Evolutionary conservation across 2,113 vertebrate species (phyloP), one percentile per base, ranked within the genome.

Genomic region (Myiopsitta monachus): DNA sequence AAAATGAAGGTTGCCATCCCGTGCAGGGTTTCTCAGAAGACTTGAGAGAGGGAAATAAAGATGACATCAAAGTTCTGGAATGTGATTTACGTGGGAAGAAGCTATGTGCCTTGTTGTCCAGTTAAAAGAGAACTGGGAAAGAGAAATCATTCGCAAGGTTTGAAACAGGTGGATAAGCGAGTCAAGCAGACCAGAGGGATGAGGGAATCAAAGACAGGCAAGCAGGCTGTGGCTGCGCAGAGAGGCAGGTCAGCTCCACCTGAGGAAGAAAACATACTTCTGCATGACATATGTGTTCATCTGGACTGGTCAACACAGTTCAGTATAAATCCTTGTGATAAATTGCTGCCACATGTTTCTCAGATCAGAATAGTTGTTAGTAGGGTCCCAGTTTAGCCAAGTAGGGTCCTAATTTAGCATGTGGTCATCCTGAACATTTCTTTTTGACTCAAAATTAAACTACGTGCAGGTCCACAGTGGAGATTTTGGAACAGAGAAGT

Each of bases 11-110:
- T 22, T 46, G 51, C 52, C 66, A 88, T 33, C 78, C 73, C 67
- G 43, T 14, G 12, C 75, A 74, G 36, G 8, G 15, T 44, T 93
- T 84, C 54, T 78, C 74, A 73, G 81, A 64, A 84, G 44, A 64
- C 26, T 44, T 3, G 0, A 74, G 55, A 72, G 38, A 64, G 47
- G 70, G 74, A 87, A 95, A 92, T 52, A 92, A 76, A 88, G 83
- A 83, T 85, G 62, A 91, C n/a, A 59, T 72, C 86, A 73, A 83
- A 89, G 91, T 82, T 92, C 49, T 82, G 78, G 87, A 91, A 95
- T 76, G 70, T 19, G 41, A 96, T 81, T 87, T 94, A 92, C 2
- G 7, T 44, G 41, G 77, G 59, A 91, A 89, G 92, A 47, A 85
- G 69, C 44, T 39, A 11, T 14, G 14, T 57, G 51, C n/a, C 36